Percentiles rank a stretch among this genome's conserved stretches.
These are phyloP conservation scores for Sesia apiformis DNA, from an alignment of 2,888 invertebrate genomes.

Conservation along the genomic window DNA sequence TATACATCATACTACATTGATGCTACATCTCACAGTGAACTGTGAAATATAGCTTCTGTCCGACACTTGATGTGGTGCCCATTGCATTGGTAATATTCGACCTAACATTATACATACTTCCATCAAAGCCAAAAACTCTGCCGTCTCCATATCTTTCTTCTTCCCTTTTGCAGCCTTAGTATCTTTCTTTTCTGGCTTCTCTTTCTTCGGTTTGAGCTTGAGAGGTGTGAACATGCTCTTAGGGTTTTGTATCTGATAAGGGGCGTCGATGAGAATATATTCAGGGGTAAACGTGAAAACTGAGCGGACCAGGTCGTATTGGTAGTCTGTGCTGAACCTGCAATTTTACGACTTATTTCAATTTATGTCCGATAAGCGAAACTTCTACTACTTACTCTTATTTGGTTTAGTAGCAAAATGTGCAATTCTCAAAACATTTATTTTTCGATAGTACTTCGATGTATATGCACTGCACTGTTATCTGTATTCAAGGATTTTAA, in stretches of 20 bases:
- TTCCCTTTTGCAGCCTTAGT: conserved; percentile 26
- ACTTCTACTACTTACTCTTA: neutral
- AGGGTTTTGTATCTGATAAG: conserved; percentile 43
- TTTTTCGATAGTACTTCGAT: too few relatives aligned
- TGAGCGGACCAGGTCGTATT: conserved; percentile 50
- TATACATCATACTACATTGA: too few relatives aligned
- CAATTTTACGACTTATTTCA: neutral
- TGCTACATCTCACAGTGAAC: too few relatives aligned
- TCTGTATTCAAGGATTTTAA: too few relatives aligned
- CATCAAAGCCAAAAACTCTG: conserved; percentile 42
- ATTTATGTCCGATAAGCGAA: neutral
- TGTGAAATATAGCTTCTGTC: too few relatives aligned
- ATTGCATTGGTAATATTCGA: too few relatives aligned
- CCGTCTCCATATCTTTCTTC: conserved; percentile 37
- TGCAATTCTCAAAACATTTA: neutral
- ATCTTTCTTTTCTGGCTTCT: conserved; percentile 35
- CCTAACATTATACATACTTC: too few relatives aligned
- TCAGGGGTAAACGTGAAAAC: conserved; percentile 53
- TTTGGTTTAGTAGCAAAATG: neutral
- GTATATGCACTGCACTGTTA: too few relatives aligned
- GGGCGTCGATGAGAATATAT: conserved; percentile 38
- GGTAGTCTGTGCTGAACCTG: conserved; percentile 62
- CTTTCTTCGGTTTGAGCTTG: conserved; percentile 36
- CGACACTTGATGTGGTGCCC: too few relatives aligned
- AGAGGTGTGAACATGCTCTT: conserved; percentile 33